phyloP scores from a whole-genome alignment of 2,888 invertebrate species.

The Lithophane semibrunnea region DNA sequence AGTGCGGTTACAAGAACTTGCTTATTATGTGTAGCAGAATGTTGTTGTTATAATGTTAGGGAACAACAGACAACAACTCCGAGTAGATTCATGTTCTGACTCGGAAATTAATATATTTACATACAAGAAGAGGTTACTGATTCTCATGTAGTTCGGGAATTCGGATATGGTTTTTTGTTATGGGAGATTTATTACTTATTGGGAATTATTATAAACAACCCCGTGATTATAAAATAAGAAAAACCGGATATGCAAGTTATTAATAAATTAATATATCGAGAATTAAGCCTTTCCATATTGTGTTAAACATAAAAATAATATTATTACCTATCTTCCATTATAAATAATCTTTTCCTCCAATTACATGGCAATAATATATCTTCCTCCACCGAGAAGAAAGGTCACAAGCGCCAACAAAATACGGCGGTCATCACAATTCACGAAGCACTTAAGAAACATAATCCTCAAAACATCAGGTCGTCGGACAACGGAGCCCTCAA shows the following conservation, averaged over 20 bases:
- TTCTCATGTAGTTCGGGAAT: constrained; percentile 52
- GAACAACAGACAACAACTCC: constrained; percentile 71
- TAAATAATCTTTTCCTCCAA: constrained; percentile 16
- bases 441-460: constrained; percentile 80
- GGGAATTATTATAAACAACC: not conserved
- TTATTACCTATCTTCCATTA: not conserved
- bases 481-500: constrained; percentile 79
- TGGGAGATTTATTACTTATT: not conserved
- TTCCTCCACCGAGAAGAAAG: not conserved
- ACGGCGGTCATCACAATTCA: constrained; percentile 72
- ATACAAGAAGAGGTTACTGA: constrained; percentile 61
- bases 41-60: constrained; percentile 75
- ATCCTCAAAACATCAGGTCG: constrained; percentile 76
- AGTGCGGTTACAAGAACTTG: constrained; percentile 66
- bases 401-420: constrained; percentile 60
- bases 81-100: constrained; percentile 69
- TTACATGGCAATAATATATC: constrained; percentile 11
- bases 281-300: not conserved
- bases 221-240: too few species aligned
- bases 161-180: constrained; percentile 16
- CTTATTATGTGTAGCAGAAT: constrained; percentile 72
- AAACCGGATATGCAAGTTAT: not conserved
- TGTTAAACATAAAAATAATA: not conserved
- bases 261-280: not conserved
- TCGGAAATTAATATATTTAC: constrained; percentile 71